These are phyloP conservation scores for Notothenia coriiceps DNA, from an alignment of 2,113 vertebrate genomes.

Conservation along the genomic window DNA sequence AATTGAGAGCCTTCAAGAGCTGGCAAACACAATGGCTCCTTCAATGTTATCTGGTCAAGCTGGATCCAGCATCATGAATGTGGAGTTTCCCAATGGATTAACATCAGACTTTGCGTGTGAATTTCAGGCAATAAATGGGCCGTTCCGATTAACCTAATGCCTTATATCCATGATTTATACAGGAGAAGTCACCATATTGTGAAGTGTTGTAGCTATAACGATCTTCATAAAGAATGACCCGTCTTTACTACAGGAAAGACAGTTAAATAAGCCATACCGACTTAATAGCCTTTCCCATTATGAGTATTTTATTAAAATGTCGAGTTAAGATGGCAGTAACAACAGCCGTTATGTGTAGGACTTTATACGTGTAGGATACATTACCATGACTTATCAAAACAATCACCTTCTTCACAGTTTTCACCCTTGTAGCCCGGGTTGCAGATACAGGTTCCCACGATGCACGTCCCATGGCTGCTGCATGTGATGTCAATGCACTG, in stretches of 20 bases:
- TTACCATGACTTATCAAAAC: slow-evolving; percentile 28
- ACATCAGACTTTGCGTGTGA: slow-evolving; percentile 70
- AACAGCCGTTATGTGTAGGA: slow-evolving; percentile 21
- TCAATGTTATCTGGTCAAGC: slow-evolving; percentile 83
- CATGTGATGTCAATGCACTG: slow-evolving; percentile 96
- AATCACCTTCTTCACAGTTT: slow-evolving; percentile 96
- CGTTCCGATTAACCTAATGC: slow-evolving; percentile 59
- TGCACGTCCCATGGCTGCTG: slow-evolving; percentile 94
- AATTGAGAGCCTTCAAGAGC: slow-evolving; percentile 86
- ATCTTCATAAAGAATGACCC: slow-evolving; percentile 45
- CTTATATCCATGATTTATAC: slow-evolving; percentile 48
- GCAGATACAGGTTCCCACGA: slow-evolving; percentile 98
- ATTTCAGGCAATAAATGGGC: slow-evolving; percentile 66
- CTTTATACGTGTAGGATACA: slow-evolving; percentile 20
- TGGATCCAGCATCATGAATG: slow-evolving; percentile 65
- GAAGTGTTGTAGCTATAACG: slow-evolving; percentile 38
- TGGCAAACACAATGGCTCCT: slow-evolving; percentile 86
- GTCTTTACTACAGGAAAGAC: slow-evolving; percentile 23
- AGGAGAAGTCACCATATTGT: slow-evolving; percentile 42
- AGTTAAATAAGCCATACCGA: slow-evolving; percentile 38
- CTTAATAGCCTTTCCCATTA: slow-evolving; percentile 35
- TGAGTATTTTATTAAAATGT: slow-evolving; percentile 41
- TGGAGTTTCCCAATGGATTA: slow-evolving; percentile 76
- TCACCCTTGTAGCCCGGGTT: slow-evolving; percentile 98
- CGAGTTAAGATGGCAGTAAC: background rate